Base-by-base conservation (phyloP, 2,888 invertebrate genomes). In the Cinara cedri region DNA sequence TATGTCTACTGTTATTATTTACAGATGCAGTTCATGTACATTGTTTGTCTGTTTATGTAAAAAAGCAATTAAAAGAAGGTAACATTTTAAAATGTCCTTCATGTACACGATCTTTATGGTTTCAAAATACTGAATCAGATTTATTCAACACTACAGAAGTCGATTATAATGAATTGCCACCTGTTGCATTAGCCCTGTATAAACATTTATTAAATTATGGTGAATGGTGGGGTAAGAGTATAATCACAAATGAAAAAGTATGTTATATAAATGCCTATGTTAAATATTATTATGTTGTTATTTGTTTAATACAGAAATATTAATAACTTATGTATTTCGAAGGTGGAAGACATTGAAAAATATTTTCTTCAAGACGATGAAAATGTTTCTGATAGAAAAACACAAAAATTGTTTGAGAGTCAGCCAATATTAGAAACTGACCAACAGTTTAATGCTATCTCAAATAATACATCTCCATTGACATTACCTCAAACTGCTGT, bases 81-180 rank as follows among this genome's bases (percentile, higher is more conserved):
- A 65, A 75, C 0, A 54, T 16, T 65, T 54, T 65, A 16, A 75
- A 75, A 65, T 75, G 74, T 44, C 74, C 74, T 3, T 75, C 74
- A 9, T 75, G 74, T 65, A 34, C 42, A 44, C 16, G 54, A 16
- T n/a, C 44, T 34, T 54, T 75, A 8, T 75, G 74, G 74, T 16
- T n/a, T 2, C 49, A 26, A 21, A n/a, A 60, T 0, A 24, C 16
- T 26, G 24, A 11, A 9, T 46, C 24, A 72, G 26, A 60, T 62
- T 34, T 26, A 19, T 16, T 62, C 9, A 14, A 72, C 16, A 34
- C 3, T 6, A 21, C 16, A 21, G 63, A 3, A 54, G 4, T 34
- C 8, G 54, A 75, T 24, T 19, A 13, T 14, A 63, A 65, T 54
- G 62, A 65, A n/a, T 42, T 65, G 44, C 54, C 74, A 13, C 74